These are phyloP conservation scores for Xylophagus ater DNA, from an alignment of 2,888 invertebrate species.

Conservation along the genomic window DNA sequence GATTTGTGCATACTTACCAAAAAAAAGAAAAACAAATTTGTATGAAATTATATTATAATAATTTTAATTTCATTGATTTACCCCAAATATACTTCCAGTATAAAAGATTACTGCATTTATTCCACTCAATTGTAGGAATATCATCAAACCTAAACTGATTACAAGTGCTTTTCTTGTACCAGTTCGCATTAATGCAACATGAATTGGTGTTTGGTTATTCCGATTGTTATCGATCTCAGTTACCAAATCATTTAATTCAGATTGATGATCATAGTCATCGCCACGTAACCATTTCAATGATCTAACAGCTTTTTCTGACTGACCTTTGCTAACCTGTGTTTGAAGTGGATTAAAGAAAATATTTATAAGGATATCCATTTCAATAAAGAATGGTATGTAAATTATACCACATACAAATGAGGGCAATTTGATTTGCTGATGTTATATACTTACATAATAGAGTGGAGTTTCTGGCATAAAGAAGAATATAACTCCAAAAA, in stretches of 20 bases:
- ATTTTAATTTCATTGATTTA: too few relatives aligned
- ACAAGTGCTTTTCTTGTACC: conserved; percentile 52
- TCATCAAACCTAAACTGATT: conserved; percentile 70
- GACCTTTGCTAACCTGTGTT: conserved; percentile 41
- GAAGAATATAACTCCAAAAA: conserved; percentile 59
- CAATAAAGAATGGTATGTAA: too few relatives aligned
- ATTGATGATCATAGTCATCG: conserved; percentile 50
- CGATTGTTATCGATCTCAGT: conserved; percentile 42
- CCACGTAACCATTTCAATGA: conserved; percentile 68
- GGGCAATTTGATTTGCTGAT: too few relatives aligned
- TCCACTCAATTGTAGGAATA: conserved; percentile 80
- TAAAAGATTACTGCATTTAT: conserved; percentile 79
- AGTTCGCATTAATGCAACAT: conserved; percentile 46
- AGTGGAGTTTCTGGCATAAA: conserved; percentile 84
- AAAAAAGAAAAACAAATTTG: conserved; percentile 5
- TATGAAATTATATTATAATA: not conserved
- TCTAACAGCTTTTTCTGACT: conserved; percentile 52
- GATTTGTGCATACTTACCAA: conserved; percentile 29
- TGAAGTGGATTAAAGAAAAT: not conserved
- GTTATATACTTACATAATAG: conserved; percentile 44
- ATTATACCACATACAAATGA: too few relatives aligned
- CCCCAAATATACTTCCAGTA: conserved; percentile 58
- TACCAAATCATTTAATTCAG: conserved; percentile 53
- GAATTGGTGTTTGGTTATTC: conserved; percentile 45
- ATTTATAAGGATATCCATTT: not conserved